Evolutionary conservation across 1,140 invertebrate genomes (phyloP).

Genomic region (Trichogramma pretiosum): DNA sequence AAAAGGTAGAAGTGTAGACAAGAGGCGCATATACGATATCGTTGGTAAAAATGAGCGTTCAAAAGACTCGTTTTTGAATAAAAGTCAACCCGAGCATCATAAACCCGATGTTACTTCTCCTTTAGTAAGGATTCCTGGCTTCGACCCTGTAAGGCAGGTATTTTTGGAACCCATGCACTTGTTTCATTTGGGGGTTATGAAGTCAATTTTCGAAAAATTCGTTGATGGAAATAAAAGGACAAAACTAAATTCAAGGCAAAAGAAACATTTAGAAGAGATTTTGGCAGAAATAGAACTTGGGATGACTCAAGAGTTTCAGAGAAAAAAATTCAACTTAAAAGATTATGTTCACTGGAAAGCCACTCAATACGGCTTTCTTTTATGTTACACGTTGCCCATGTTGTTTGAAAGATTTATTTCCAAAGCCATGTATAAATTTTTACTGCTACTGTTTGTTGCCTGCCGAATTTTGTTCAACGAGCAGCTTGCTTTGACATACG

Average conservation of each 20-base stretch:
- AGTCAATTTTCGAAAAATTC: neutral
- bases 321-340: neutral
- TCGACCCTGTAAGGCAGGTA: neutral
- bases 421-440: neutral
- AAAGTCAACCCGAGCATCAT: neutral
- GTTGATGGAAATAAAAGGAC: neutral
- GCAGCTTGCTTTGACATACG: slow-evolving; percentile 12
- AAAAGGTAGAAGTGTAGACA: slow-evolving; percentile 15
- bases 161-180: neutral
- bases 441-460: slow-evolving; percentile 17
- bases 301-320: neutral
- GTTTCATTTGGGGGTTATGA: neutral
- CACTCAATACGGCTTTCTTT: neutral
- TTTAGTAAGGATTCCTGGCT: neutral
- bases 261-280: neutral
- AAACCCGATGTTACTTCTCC: neutral
- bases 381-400: neutral
- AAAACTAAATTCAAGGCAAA: neutral
- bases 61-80: neutral
- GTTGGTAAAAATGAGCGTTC: neutral
- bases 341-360: neutral
- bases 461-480: slow-evolving; percentile 17
- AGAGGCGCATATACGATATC: neutral
- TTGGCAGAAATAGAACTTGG: neutral
- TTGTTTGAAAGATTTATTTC: neutral